A percentile compares a stretch with the other conserved stretches of the same genome.
Evolutionary conservation across 2,888 invertebrate species (phyloP).

Genomic region (Tethea ocularis): DNA sequence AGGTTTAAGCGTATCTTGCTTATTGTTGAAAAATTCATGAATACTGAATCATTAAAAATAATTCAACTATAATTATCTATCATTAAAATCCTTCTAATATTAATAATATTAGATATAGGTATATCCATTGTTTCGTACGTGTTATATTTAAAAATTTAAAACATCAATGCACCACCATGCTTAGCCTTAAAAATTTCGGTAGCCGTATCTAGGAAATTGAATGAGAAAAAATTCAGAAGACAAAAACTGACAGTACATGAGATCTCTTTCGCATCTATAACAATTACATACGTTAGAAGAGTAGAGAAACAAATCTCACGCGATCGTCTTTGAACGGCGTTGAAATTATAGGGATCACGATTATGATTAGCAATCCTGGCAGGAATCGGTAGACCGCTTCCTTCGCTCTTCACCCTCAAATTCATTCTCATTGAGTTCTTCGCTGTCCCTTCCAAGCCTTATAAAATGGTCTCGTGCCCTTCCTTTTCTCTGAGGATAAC

Average conservation of each 20-base stretch:
- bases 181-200: conserved; percentile 39
- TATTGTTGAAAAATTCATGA: conserved; percentile 29
- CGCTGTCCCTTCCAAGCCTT: conserved; percentile 72
- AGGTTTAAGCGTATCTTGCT: conserved; percentile 50
- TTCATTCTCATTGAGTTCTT: conserved; percentile 59
- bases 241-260: not conserved
- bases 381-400: conserved; percentile 60
- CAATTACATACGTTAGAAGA: conserved; percentile 11
- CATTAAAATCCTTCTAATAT: not conserved
- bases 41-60: not conserved
- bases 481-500: conserved; percentile 68
- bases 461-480: conserved; percentile 75
- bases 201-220: conserved; percentile 9
- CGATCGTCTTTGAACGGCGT: conserved; percentile 1
- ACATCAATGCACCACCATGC: conserved; percentile 45
- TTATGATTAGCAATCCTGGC: conserved; percentile 71
- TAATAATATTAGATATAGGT: not conserved
- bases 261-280: not conserved
- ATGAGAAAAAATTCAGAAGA: not conserved
- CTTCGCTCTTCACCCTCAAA: conserved; percentile 59
- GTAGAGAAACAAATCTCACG: not conserved
- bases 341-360: conserved; percentile 25
- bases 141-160: conserved; percentile 27
- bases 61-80: not conserved
- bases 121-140: not conserved